Evolutionary conservation across 2,113 vertebrate genomes (phyloP).

Genomic region (Scytalopus superciliaris): DNA sequence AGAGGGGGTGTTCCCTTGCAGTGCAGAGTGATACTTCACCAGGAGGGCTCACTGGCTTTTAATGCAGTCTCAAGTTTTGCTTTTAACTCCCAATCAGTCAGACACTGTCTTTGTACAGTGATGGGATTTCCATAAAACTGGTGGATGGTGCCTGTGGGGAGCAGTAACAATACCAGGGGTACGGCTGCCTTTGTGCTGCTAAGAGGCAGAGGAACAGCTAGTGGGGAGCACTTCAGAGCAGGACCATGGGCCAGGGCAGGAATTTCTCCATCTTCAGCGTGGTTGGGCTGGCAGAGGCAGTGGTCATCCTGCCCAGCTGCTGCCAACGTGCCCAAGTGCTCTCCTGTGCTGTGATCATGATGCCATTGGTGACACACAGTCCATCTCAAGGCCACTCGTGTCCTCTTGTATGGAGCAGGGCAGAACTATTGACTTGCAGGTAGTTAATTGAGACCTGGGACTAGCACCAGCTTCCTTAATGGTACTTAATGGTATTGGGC

Average conservation of each 20-base stretch:
- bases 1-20: not conserved
- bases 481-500: not conserved
- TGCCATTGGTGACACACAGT: not conserved
- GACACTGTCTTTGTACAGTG: not conserved
- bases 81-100: not conserved
- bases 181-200: not conserved
- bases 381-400: not conserved
- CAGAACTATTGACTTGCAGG: not conserved
- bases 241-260: not conserved
- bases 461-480: not conserved
- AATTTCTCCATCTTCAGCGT: not conserved
- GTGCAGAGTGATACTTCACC: not conserved
- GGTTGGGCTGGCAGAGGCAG: not conserved
- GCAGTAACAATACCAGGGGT: not conserved
- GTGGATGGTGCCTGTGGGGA: not conserved
- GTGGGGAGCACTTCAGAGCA: not conserved
- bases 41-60: not conserved
- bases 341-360: not conserved
- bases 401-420: not conserved
- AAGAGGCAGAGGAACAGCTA: not conserved
- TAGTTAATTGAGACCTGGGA: not conserved
- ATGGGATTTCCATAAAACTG: not conserved
- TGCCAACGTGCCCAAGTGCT: not conserved
- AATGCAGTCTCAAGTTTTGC: not conserved
- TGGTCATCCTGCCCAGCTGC: not conserved